These are phyloP conservation scores for Malurus alboscapulatus DNA, from an alignment of 2,113 vertebrate species.

Conservation along the genomic window DNA sequence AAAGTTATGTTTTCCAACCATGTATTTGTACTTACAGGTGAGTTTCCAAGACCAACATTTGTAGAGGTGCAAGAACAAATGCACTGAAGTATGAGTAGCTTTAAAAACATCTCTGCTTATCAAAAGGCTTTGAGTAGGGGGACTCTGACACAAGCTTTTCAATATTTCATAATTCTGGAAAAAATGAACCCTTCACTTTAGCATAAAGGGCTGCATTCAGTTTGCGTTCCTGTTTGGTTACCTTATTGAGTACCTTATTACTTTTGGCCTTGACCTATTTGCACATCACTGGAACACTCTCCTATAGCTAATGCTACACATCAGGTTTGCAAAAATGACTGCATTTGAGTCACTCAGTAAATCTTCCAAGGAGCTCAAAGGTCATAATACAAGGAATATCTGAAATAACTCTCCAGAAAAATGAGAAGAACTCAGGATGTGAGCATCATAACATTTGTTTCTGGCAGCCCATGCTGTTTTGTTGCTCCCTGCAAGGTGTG, in stretches of 20 bases:
- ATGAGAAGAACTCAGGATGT: not conserved
- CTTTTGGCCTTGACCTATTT: slow-evolving; percentile 46
- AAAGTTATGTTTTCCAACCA: not conserved
- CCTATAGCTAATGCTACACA: slow-evolving; percentile 21
- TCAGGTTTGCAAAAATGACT: slow-evolving; percentile 41
- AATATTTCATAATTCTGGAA: slow-evolving; percentile 44
- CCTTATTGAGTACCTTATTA: not conserved
- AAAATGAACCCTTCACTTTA: slow-evolving; percentile 37
- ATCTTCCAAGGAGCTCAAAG: slow-evolving; percentile 37
- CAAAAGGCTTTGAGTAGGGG: slow-evolving; percentile 30
- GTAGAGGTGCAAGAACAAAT: slow-evolving; percentile 16
- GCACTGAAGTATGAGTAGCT: not conserved
- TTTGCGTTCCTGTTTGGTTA: slow-evolving; percentile 45
- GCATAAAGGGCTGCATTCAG: slow-evolving; percentile 41
- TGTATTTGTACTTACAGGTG: not conserved
- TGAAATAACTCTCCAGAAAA: slow-evolving; percentile 46
- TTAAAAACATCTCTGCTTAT: slow-evolving; percentile 47
- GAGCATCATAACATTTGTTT: not conserved
- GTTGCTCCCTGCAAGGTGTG: slow-evolving; percentile 22
- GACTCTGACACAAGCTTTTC: slow-evolving; percentile 31
- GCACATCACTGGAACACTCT: slow-evolving; percentile 49
- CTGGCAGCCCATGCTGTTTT: not conserved
- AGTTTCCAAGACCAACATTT: slow-evolving; percentile 31
- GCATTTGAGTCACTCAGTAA: slow-evolving; percentile 20
- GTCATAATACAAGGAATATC: slow-evolving; percentile 44